These are phyloP conservation scores for Dipus sagitta DNA, from an alignment of 2,797 vertebrate species.

Conservation along the genomic window DNA sequence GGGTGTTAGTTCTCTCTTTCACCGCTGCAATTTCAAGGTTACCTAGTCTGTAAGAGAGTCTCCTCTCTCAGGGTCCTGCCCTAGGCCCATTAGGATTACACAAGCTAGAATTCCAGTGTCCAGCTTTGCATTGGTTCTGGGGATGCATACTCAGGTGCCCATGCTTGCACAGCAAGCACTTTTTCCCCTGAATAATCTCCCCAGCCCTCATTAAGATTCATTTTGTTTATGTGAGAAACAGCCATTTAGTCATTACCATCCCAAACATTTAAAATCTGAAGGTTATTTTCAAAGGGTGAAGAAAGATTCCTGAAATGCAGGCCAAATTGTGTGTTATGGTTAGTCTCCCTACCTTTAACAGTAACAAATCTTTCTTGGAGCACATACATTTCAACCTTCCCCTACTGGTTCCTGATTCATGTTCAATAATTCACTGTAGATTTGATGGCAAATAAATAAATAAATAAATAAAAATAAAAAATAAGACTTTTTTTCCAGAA, in stretches of 20 bases:
- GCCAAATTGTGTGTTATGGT: constrained; percentile 80
- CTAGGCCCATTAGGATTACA: too few relatives aligned
- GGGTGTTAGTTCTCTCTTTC: too few relatives aligned
- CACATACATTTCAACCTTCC: constrained; percentile 72
- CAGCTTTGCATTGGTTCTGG: too few relatives aligned
- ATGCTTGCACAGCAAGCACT: too few relatives aligned
- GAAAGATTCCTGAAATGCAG: constrained; percentile 84
- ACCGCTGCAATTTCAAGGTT: too few relatives aligned
- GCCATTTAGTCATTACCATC: constrained; percentile 83
- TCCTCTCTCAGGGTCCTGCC: too few relatives aligned
- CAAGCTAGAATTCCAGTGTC: too few relatives aligned
- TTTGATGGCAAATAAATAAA: constrained; percentile 51
- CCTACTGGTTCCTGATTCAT: constrained; percentile 54
- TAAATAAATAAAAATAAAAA: constrained; percentile 46
- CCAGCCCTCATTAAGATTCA: constrained; percentile 72
- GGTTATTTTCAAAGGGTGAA: constrained; percentile 64
- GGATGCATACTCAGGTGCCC: too few relatives aligned
- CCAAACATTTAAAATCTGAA: constrained; percentile 68
- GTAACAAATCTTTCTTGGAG: constrained; percentile 71
- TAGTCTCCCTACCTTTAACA: constrained; percentile 81
- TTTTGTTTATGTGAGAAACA: constrained; percentile 81
- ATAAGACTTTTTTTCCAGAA: constrained; percentile 61
- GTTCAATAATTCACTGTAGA: constrained; percentile 69
- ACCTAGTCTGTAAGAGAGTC: too few relatives aligned
- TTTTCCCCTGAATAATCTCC: too few relatives aligned